phyloP scores from a whole-genome alignment of 2,888 invertebrate genomes.

The Apamea crenata region DNA sequence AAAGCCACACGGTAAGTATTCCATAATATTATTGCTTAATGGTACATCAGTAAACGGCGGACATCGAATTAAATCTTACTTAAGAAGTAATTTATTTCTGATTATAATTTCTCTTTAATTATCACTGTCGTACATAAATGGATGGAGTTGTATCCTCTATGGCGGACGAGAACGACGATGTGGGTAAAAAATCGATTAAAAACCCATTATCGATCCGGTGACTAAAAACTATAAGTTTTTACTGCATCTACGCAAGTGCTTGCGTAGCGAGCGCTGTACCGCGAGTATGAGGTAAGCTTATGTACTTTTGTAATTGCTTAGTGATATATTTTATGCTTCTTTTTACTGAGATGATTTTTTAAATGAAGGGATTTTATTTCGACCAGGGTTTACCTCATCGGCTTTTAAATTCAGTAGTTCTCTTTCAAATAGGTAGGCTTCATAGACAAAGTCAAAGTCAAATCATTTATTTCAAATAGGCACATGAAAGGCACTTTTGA shows the following conservation, averaged over 20 bases:
- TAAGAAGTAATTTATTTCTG: slow-evolving; percentile 63
- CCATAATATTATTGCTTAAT: slow-evolving; percentile 38
- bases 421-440: background rate
- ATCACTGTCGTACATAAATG: slow-evolving; percentile 55
- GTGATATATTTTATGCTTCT: slow-evolving; percentile 15
- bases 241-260: slow-evolving; percentile 58
- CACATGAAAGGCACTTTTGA: no score
- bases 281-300: slow-evolving; percentile 52
- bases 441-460: no score
- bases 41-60: slow-evolving; percentile 40
- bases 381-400: background rate
- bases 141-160: slow-evolving; percentile 51
- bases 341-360: background rate
- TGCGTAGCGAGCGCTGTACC: slow-evolving; percentile 38
- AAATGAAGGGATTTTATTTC: background rate
- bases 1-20: slow-evolving; percentile 13
- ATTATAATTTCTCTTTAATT: slow-evolving; percentile 67
- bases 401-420: background rate
- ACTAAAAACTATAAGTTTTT: slow-evolving; percentile 69
- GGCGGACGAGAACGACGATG: slow-evolving; percentile 46
- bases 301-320: slow-evolving; percentile 38
- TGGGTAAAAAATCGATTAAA: slow-evolving; percentile 74
- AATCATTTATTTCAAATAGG: no score
- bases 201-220: slow-evolving; percentile 72
- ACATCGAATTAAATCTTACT: slow-evolving; percentile 61